Evolutionary conservation across 1,140 invertebrate species (phyloP).

Genomic region (Rhyacophila brunnea): DNA sequence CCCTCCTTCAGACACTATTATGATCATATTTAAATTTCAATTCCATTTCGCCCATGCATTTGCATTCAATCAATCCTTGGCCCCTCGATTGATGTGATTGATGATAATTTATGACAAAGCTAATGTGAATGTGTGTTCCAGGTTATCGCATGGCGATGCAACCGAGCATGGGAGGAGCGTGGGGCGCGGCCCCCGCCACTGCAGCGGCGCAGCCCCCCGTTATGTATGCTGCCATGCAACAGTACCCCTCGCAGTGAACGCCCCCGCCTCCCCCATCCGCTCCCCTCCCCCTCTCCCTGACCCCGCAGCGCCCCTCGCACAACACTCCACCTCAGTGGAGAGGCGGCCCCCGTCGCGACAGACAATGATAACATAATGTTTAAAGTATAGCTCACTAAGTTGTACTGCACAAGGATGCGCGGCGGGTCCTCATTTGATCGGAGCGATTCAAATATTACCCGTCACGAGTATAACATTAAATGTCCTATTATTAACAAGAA

Average conservation of each 20-base stretch:
- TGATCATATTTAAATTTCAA: no score
- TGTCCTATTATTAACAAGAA: no score
- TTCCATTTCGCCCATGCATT: no score
- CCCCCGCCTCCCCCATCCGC: slow-evolving; percentile 14
- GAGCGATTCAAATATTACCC: no score
- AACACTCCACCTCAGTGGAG: not conserved
- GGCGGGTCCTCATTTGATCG: no score
- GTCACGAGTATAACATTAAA: no score
- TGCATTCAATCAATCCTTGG: no score
- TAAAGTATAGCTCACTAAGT: no score
- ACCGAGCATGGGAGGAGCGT: slow-evolving; percentile 55
- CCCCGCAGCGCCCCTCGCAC: not conserved
- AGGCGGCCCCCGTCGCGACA: not conserved
- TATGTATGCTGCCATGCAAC: slow-evolving; percentile 76
- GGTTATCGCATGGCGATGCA: slow-evolving; percentile 49
- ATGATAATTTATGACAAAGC: no score
- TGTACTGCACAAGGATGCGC: no score
- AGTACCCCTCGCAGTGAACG: slow-evolving; percentile 74
- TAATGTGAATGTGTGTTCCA: slow-evolving; percentile 24
- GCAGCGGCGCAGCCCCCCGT: slow-evolving; percentile 60
- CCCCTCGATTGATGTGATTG: no score
- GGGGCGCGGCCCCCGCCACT: slow-evolving; percentile 57
- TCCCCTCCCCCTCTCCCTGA: slow-evolving; percentile 1
- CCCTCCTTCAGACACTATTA: no score
- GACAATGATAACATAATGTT: not conserved